A percentile compares a stretch with the other conserved stretches of the same genome.
phyloP scores from a whole-genome alignment of 2,797 vertebrate species.

The Sebastes cheni region DNA sequence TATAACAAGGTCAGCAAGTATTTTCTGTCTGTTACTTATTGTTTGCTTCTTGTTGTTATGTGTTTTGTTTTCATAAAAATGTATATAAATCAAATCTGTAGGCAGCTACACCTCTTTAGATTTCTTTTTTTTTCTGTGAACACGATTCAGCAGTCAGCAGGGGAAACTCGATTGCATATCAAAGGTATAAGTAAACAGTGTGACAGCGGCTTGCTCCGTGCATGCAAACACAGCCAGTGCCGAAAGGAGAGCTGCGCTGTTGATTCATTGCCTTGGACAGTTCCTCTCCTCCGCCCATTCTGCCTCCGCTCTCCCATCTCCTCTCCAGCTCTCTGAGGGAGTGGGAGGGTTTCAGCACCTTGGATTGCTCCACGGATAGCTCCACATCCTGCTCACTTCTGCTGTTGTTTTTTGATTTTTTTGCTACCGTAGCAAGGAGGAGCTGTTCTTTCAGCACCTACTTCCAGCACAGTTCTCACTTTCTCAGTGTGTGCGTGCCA shows the following conservation, averaged over 20 bases:
- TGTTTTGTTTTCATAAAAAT: too few relatives aligned
- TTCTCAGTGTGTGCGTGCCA: neutral
- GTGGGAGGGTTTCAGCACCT: constrained; percentile 47
- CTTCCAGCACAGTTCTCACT: neutral
- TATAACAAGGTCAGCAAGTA: neutral
- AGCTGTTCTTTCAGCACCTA: constrained; percentile 50
- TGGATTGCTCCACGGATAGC: constrained; percentile 59
- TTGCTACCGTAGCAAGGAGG: neutral
- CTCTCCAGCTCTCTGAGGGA: constrained; percentile 21
- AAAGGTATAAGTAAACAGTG: constrained; percentile 11
- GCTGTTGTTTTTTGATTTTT: neutral
- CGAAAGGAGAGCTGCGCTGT: constrained; percentile 22
- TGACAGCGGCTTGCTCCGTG: constrained; percentile 3
- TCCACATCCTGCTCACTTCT: constrained; percentile 2
- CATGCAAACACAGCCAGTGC: neutral
- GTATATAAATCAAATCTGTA: neutral
- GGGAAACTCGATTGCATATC: neutral
- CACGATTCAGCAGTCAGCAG: neutral
- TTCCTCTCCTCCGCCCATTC: constrained; percentile 20
- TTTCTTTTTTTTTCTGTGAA: neutral
- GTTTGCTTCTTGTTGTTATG: neutral
- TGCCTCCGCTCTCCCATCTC: neutral
- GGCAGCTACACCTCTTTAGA: neutral
- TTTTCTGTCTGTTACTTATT: neutral
- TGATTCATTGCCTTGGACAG: constrained; percentile 50